Evolutionary conservation across 37 sponge, comb jelly and placozoan genomes (phyloP), one percentile per base, ranked within the genome.

Genomic region (Cladorhizidae sp.): DNA sequence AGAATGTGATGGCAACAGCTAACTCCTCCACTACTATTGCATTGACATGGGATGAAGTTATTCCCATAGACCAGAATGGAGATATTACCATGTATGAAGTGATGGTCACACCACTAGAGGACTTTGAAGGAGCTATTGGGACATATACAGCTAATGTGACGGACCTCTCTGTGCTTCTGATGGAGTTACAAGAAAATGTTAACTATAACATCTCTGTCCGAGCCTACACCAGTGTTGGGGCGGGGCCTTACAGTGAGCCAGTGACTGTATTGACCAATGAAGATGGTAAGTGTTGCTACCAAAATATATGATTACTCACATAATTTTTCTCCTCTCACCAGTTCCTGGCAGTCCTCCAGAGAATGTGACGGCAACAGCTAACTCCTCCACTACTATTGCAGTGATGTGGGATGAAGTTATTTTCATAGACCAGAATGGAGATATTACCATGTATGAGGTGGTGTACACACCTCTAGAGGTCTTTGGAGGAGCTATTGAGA

Each of bases 31-130:
- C 85, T 21, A 33, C 42, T n/a, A 79, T 86, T 43, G 8, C 20
- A 26, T 51, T 79, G 64, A 57, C 61, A 5, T 79, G 79, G 75
- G 74, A 57, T 1, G 64, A 62, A 40, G 64, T 45, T 1, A 12
- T 74, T 40, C 31, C 25, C 0, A 73, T 72, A 20, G 39, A 40
- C 55, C 57, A 35, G 35, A 79, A 79, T 63, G 87, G 87, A 59
- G 57, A 71, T 52, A 86, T 86, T 41, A 71, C 63, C n/a, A 28
- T 29, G 20, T 86, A 86, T 72, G 73, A 70, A 26, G 61, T 86
- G 0, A 18, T 36, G 42, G 71, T 43, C 73, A 74, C 38, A 25
- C 78, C 65, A 32, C 67, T 78, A 33, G 32, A 31, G 67, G 55
- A 57, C 50, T 64, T 64, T 65, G 51, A 21, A 49, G 67, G 65